These are phyloP conservation scores for Pterocles orientalis DNA, from an alignment of 2,113 vertebrate genomes.

Conservation along the genomic window DNA sequence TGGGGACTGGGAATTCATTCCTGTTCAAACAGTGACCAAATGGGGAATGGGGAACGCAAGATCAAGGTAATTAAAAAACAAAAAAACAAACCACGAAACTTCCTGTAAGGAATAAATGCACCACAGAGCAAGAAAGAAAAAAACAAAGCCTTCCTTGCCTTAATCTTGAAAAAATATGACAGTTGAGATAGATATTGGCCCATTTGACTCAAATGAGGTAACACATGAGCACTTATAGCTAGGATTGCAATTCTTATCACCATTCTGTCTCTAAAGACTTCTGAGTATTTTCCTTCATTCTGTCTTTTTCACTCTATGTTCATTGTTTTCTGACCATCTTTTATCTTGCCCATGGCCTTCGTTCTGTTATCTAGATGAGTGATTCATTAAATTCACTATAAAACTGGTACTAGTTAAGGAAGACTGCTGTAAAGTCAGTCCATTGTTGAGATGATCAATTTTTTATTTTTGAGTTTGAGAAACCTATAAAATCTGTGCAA, in stretches of 20 bases:
- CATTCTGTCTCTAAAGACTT: neutral
- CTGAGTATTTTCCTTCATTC: neutral
- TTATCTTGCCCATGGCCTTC: neutral
- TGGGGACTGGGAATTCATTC: constrained; percentile 68
- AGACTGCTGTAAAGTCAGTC: neutral
- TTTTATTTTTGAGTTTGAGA: neutral
- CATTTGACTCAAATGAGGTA: neutral
- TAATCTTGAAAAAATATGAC: neutral
- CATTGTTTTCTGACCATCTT: neutral
- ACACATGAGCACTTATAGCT: neutral
- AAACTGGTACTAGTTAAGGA: neutral
- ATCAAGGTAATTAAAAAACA: constrained; percentile 3
- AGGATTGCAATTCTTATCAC: neutral
- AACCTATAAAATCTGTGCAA: neutral
- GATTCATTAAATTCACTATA: neutral
- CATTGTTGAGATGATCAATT: neutral
- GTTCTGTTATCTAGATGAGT: neutral
- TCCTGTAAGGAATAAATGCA: neutral
- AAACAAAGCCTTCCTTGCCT: neutral
- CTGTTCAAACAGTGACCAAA: constrained; percentile 65
- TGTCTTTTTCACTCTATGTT: neutral
- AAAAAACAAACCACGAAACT: neutral
- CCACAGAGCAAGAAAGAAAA: neutral
- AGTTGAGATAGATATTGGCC: neutral
- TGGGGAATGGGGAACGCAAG: neutral